These are phyloP conservation scores for Alectoris magna DNA, from an alignment of 2,797 vertebrate species.

Conservation along the genomic window DNA sequence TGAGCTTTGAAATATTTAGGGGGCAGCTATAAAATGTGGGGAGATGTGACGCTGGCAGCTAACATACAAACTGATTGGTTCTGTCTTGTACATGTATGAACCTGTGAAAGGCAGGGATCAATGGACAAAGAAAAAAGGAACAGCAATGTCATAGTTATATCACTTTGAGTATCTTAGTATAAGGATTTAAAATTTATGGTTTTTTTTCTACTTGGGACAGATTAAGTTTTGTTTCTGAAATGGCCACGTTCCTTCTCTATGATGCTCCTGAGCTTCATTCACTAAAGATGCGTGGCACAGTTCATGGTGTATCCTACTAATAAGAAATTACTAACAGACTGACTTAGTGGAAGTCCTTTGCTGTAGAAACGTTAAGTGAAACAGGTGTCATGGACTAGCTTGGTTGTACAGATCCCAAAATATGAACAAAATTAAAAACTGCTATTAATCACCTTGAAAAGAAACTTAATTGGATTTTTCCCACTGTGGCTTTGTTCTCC, in stretches of 20 bases:
- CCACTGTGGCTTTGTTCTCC: background rate
- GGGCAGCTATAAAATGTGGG: background rate
- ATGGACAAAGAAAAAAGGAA: background rate
- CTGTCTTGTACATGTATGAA: background rate
- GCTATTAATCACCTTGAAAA: background rate
- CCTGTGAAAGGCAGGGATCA: background rate
- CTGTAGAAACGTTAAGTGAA: background rate
- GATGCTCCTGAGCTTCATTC: background rate
- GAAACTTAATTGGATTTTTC: background rate
- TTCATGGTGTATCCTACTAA: background rate
- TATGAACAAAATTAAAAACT: background rate
- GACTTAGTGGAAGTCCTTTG: background rate
- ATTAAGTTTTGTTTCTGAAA: background rate
- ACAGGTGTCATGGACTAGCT: background rate
- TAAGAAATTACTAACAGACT: background rate
- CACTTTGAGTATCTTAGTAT: background rate
- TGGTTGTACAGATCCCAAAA: background rate
- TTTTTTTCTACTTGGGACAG: background rate
- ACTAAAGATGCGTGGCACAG: background rate
- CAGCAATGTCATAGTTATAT: background rate
- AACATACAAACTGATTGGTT: background rate
- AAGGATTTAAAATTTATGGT: background rate
- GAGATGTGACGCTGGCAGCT: background rate
- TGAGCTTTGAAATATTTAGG: background rate
- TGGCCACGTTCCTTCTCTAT: background rate